Percentiles rank a stretch among this genome's conserved stretches.
Evolutionary conservation across 2,888 invertebrate species (phyloP).

Genomic region (Allophyes oxyacanthae): DNA sequence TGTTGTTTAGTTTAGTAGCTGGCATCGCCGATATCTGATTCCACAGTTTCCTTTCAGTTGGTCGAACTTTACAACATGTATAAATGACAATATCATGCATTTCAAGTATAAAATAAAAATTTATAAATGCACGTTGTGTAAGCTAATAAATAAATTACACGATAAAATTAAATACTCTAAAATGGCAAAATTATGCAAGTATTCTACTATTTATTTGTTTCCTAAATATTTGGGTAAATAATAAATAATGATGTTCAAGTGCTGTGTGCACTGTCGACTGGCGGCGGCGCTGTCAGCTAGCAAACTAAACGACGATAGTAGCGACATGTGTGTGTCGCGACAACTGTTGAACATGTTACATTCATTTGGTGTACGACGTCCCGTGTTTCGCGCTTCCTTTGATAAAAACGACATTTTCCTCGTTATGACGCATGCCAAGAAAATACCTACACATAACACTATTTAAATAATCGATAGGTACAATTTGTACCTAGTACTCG

Average conservation of each 20-base stretch:
- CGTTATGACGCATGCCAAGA: conserved; percentile 41
- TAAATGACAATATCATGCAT: too few species aligned
- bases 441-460: conserved; percentile 36
- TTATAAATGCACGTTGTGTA: too few species aligned
- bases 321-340: conserved; percentile 9
- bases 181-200: too few species aligned
- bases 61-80: conserved; percentile 15
- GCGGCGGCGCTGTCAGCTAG: conserved; percentile 1
- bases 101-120: too few species aligned
- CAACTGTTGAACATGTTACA: conserved; percentile 9
- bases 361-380: conserved; percentile 14
- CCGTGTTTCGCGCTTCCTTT: conserved; percentile 19
- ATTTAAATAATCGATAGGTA: conserved; percentile 11
- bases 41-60: background rate
- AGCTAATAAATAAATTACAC: too few species aligned
- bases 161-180: too few species aligned
- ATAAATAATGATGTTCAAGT: too few species aligned
- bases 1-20: conserved; percentile 43
- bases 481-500: conserved; percentile 11
- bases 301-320: conserved; percentile 26
- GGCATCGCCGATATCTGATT: conserved; percentile 31
- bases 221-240: too few species aligned
- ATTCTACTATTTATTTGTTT: too few species aligned
- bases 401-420: conserved; percentile 6
- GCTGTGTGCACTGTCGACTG: background rate